Conservation (phyloP, 2,113 vertebrate species). For the Oplegnathus fasciatus region DNA sequence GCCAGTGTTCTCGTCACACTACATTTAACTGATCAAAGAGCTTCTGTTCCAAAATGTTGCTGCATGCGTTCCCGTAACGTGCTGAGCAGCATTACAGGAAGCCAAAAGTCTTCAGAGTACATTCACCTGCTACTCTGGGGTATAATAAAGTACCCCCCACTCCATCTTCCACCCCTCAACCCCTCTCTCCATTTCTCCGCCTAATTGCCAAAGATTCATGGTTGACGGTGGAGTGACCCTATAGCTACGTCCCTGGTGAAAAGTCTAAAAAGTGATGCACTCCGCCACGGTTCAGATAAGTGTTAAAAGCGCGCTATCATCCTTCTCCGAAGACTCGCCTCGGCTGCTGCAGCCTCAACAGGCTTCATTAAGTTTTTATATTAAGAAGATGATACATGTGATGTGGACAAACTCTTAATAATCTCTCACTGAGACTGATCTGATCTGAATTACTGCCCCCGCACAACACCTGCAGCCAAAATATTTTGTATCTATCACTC, state of each 20-base stretch:
- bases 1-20: constrained; percentile 57
- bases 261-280: constrained; percentile 53
- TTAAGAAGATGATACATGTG: constrained; percentile 58
- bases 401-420: constrained; percentile 60
- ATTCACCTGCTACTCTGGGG: constrained; percentile 41
- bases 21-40: constrained; percentile 69
- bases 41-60: constrained; percentile 36
- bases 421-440: constrained; percentile 25
- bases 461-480: background rate
- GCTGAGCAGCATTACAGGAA: constrained; percentile 49
- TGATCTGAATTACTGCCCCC: background rate
- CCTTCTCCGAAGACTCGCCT: constrained; percentile 42
- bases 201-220: constrained; percentile 63
- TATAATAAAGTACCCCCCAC: background rate
- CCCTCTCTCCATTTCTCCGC: constrained; percentile 6
- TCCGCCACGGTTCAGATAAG: constrained; percentile 37
- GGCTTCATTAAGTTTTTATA: constrained; percentile 70
- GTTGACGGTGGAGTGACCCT: constrained; percentile 38
- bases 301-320: constrained; percentile 46
- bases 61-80: constrained; percentile 8
- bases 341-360: constrained; percentile 54
- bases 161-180: background rate
- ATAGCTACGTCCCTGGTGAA: constrained; percentile 42
- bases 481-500: background rate
- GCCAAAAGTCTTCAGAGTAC: constrained; percentile 23